Evolutionary conservation across 2,888 invertebrate species (phyloP).

Genomic region (Sesia apiformis): DNA sequence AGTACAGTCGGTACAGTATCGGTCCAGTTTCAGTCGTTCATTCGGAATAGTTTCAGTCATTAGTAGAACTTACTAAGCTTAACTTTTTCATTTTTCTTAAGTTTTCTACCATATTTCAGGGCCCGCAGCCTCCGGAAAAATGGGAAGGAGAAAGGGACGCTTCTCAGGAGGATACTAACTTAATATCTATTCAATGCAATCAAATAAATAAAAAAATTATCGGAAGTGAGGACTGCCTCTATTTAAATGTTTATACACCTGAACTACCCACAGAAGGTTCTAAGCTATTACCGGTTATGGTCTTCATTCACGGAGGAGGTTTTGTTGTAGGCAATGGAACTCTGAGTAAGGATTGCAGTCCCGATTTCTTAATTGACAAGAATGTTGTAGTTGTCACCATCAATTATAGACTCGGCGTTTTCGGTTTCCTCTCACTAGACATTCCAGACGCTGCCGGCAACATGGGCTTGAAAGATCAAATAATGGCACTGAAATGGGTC

Average conservation of each 20-base stretch:
- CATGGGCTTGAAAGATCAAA: slow-evolving; percentile 69
- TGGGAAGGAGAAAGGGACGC: slow-evolving; percentile 79
- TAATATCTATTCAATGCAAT: slow-evolving; percentile 77
- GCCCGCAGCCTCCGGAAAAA: slow-evolving; percentile 42
- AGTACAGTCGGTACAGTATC: no score
- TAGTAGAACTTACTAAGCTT: no score
- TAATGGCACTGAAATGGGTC: slow-evolving; percentile 69
- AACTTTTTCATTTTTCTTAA: no score
- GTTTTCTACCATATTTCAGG: slow-evolving; percentile 24
- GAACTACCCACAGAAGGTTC: slow-evolving; percentile 29
- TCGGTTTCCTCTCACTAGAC: slow-evolving; percentile 55
- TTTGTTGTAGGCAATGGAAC: slow-evolving; percentile 60
- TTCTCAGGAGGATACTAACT: slow-evolving; percentile 73
- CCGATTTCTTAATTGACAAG: slow-evolving; percentile 57
- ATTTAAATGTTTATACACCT: slow-evolving; percentile 80
- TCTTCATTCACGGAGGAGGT: slow-evolving; percentile 63
- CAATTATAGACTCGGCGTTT: slow-evolving; percentile 60
- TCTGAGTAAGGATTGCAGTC: slow-evolving; percentile 44
- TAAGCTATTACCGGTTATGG: slow-evolving; percentile 50
- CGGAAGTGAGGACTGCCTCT: slow-evolving; percentile 78
- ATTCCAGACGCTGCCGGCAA: slow-evolving; percentile 61
- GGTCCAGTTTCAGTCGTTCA: no score
- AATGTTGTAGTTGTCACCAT: slow-evolving; percentile 53
- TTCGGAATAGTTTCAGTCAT: no score
- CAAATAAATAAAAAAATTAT: slow-evolving; percentile 61